Evolutionary conservation across 2,888 invertebrate species (phyloP).

Genomic region (Sylvicola fuscatus): DNA sequence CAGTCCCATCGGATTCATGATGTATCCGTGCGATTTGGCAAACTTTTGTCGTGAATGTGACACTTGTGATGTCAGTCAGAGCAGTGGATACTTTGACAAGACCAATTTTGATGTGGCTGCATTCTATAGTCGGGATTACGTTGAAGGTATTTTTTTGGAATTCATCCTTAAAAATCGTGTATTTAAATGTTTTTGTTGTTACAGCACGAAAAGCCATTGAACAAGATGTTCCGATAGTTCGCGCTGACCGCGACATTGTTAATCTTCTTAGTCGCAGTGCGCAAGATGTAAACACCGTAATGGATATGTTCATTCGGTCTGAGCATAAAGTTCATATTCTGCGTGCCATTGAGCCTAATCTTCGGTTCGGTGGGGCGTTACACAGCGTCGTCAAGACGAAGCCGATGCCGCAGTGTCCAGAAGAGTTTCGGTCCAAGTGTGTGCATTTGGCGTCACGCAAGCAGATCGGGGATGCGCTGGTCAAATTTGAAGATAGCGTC

Average conservation of each 20-base stretch:
- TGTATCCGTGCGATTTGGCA: constrained; percentile 48
- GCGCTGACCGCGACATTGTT: constrained; percentile 41
- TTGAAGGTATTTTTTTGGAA: constrained; percentile 32
- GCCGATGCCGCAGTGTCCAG: constrained; percentile 13
- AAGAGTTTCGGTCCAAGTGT: constrained; percentile 20
- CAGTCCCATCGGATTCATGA: constrained; percentile 77
- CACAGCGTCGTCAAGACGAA: constrained; percentile 14
- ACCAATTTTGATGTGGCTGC: constrained; percentile 51
- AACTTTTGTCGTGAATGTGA: constrained; percentile 32
- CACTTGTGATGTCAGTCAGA: constrained; percentile 45
- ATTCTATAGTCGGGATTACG: constrained; percentile 70
- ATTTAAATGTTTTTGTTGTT: not conserved
- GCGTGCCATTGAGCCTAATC: constrained; percentile 61
- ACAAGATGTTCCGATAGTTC: constrained; percentile 35
- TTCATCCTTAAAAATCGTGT: constrained; percentile 1
- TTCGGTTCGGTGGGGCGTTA: constrained; percentile 32
- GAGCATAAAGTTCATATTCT: constrained; percentile 44
- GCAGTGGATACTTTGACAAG: constrained; percentile 58
- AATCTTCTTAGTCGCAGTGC: constrained; percentile 26
- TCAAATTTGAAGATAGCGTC: constrained; percentile 12
- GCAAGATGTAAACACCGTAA: constrained; percentile 30
- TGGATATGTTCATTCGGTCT: constrained; percentile 47
- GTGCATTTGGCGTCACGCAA: constrained; percentile 30
- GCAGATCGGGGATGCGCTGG: constrained; percentile 25
- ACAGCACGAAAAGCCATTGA: constrained; percentile 40